These are phyloP conservation scores for Nephila pilipes DNA, from an alignment of 1,140 invertebrate species.

Conservation along the genomic window DNA sequence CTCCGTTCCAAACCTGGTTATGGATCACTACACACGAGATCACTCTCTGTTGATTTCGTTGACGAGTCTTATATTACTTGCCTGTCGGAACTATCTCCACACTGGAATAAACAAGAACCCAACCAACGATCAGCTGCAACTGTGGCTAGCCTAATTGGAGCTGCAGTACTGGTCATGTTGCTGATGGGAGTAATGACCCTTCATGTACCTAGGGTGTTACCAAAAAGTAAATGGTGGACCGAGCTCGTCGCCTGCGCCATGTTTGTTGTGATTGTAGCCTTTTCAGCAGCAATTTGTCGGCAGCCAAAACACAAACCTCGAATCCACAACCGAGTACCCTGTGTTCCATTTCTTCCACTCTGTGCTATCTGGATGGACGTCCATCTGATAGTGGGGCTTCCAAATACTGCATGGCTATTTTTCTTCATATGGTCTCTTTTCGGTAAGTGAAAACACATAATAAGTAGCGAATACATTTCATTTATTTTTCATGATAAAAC, in stretches of 20 bases:
- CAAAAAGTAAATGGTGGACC: conserved; percentile 70
- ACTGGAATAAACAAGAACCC: conserved; percentile 70
- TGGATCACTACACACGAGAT: conserved; percentile 31
- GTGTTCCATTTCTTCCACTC: conserved; percentile 78
- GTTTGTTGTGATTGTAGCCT: conserved; percentile 66
- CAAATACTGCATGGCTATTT: conserved; percentile 75
- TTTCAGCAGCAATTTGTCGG: conserved; percentile 41
- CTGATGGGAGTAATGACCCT: conserved; percentile 75
- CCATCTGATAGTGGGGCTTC: conserved; percentile 75
- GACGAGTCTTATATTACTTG: conserved; percentile 77
- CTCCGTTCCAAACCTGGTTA: conserved; percentile 22
- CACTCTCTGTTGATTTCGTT: conserved; percentile 77
- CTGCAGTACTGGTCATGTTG: conserved; percentile 71
- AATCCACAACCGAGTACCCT: conserved; percentile 74
- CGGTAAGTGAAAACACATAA: conserved; percentile 47
- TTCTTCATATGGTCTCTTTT: conserved; percentile 77
- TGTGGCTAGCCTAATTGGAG: conserved; percentile 43
- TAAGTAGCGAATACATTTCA: neutral
- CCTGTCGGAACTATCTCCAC: conserved; percentile 66
- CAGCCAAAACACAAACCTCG: conserved; percentile 75
- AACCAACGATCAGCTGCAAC: conserved; percentile 55
- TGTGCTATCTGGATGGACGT: conserved; percentile 77
- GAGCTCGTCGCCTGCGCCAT: conserved; percentile 66
- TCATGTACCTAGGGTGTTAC: conserved; percentile 69
- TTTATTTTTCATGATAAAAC: neutral